Evolutionary conservation across 2,113 vertebrate genomes (phyloP).

Genomic region (Monopterus albus): DNA sequence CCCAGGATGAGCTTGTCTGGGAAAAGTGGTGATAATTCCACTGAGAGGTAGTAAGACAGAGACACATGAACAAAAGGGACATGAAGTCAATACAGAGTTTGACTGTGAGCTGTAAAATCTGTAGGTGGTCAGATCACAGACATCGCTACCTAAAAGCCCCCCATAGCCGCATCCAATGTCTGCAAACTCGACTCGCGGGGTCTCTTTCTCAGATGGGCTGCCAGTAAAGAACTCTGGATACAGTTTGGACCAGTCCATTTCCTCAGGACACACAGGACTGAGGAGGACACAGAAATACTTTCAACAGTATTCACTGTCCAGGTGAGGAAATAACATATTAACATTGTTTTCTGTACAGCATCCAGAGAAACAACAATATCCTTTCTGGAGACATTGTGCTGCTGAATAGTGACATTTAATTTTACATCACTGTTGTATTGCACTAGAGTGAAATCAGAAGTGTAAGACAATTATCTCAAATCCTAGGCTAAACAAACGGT

Average conservation of each 20-base stretch:
- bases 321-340: too few species aligned
- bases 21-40: conserved; percentile 89
- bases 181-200: conserved; percentile 88
- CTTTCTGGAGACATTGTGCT: neutral
- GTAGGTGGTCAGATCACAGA: neutral
- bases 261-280: conserved; percentile 89
- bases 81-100: neutral
- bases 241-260: conserved; percentile 90
- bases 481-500: too few species aligned
- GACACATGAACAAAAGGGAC: neutral
- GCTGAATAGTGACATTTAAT: neutral
- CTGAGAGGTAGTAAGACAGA: conserved; percentile 70
- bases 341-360: too few species aligned
- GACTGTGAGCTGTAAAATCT: neutral
- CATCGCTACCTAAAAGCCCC: conserved; percentile 75
- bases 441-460: neutral
- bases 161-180: conserved; percentile 95
- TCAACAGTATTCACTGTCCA: too few species aligned
- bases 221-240: conserved; percentile 85
- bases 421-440: neutral
- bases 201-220: conserved; percentile 54
- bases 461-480: neutral
- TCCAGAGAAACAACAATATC: too few species aligned
- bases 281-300: too few species aligned
- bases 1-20: conserved; percentile 89